Evolutionary conservation across 2,113 vertebrate species (phyloP), one percentile per base, ranked within the genome.

Genomic region (Epinephelus moara): DNA sequence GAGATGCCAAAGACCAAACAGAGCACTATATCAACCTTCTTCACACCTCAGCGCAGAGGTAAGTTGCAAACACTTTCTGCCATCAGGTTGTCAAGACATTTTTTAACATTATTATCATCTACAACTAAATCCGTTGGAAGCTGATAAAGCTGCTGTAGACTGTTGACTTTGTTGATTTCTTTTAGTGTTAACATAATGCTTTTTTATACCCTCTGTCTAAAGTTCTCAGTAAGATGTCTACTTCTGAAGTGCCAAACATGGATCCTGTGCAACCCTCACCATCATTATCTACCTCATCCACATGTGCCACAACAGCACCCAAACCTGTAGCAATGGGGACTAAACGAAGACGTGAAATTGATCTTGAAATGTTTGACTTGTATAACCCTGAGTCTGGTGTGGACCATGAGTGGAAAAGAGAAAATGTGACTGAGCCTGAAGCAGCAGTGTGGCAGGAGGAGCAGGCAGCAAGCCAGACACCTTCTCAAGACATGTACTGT

Each of bases 1-100:
- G 84, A 94, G 50, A 93, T 95, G 90, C 94, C 94, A 49, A 92
- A 85, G n/a, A 94, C 93, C 37, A 96, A 90, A 84, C 95, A 96
- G 74, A 96, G 94, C 71, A 78, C 91, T 12, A 94, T 96, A 90
- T 94, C 92, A 25, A 75, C 90, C 30, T 96, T 94, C 79, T 96
- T 96, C 56, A 33, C 75, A 4, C 59, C 91, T 61, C 70, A 88
- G 59, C 76, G 23, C 56, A 90, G 60, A 89, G 90, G 94, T 95
- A 81, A 83, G 81, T 75, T 13, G 15, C 8, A 75, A 57, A 21
- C 37, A 37, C 18, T 75, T 17, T 55, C 19, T 14, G 15, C 47
- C 47, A 53, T 55, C 4, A 42, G 4, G 23, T n/a, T 66, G 10
- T 47, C 11, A 52, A 25, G 33, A 23, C 15, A 68, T 33, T n/a